Evolutionary conservation across 2,113 vertebrate genomes (phyloP), one percentile per base, ranked within the genome.

Genomic region (Callocephalon fimbriatum): DNA sequence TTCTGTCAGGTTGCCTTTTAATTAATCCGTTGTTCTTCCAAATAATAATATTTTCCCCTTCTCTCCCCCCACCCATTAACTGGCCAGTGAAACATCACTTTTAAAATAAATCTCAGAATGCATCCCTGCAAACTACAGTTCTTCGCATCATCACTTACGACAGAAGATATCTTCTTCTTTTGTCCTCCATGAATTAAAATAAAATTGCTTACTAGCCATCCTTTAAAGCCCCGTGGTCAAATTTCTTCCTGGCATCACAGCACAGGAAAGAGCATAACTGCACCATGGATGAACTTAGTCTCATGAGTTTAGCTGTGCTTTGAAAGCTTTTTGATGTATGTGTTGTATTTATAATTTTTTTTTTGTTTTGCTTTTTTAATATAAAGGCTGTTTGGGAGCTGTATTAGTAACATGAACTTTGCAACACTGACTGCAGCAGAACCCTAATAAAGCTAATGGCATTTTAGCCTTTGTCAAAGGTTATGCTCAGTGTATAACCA

Each of bases 281-380:
- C 50, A 44, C 68, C 58, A 68, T 62, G n/a, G 77, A 74, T 67
- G 37, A 88, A 82, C 42, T 70, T 37, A 78, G 37, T 40, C 67
- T 95, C 85, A 45, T 38, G 38, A 38, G 92, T 93, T 95, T 44
- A 93, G 45, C 68, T 53, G 29, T 73, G 68, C 15, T 88, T n/a
- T 75, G 53, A 77, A 90, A 56, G 56, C 84, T 96, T 97, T 97
- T 93, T 94, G 68, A 82, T 93, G 47, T 85, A 95, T 84, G 42
- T 53, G 26, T 74, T 72, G 54, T 62, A 62, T 94, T 77, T 31
- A 32, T 44, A 1, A 48, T 65, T 71, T 94, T 79, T 70, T 45
- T 72, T 83, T 59, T 85, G 45, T 51, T 77, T 84, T 88, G n/a
- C 27, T 66, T 63, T 92, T 92, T 83, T 77, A 77, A 29, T 58